phyloP scores from a whole-genome alignment of 2,113 vertebrate genomes.

The Mola mola region DNA sequence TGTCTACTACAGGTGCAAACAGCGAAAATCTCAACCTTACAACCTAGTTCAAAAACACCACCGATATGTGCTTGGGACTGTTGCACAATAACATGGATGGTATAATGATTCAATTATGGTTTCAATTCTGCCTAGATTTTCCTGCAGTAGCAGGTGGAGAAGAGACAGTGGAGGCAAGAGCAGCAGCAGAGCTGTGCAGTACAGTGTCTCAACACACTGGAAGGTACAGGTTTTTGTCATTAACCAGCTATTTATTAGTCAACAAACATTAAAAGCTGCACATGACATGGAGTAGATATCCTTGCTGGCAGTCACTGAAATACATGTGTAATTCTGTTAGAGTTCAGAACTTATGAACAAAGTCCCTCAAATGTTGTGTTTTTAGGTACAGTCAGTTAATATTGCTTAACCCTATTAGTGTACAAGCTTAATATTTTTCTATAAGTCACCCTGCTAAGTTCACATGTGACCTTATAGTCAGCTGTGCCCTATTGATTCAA shows the following conservation, averaged over 20 bases:
- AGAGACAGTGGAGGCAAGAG: conserved; percentile 85
- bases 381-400: too few species aligned
- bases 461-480: too few species aligned
- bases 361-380: too few species aligned
- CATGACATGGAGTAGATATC: neutral
- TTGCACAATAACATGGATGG: neutral
- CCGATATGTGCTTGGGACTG: neutral
- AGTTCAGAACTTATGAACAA: too few species aligned
- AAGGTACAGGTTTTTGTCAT: conserved; percentile 78
- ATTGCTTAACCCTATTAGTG: too few species aligned
- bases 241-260: neutral
- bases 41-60: neutral
- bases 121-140: conserved; percentile 73
- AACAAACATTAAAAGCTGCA: neutral
- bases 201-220: conserved; percentile 82
- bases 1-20: conserved; percentile 81
- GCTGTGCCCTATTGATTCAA: too few species aligned
- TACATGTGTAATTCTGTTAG: too few species aligned
- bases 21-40: neutral
- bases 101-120: neutral
- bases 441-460: too few species aligned
- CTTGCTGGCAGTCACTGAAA: too few species aligned
- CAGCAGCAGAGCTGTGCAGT: conserved; percentile 84
- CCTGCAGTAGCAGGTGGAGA: conserved; percentile 74
- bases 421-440: too few species aligned